Evolutionary conservation across 1,140 invertebrate species (phyloP), one percentile per base, ranked within the genome.

Genomic region (Drosophila chauvacae): DNA sequence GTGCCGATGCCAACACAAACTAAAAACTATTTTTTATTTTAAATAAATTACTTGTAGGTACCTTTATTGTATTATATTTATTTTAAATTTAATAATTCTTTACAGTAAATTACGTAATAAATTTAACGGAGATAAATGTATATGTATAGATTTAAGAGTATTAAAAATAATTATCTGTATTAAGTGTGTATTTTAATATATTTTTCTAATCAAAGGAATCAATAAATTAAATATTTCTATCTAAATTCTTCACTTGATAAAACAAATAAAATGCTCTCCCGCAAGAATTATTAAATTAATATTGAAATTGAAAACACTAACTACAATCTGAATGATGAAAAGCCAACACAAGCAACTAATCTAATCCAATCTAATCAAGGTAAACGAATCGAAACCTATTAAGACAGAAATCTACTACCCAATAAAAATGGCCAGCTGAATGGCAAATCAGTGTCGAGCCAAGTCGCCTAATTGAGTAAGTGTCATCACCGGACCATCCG

Each of bases 381-480:
- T 80, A 74, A 84, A 68, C 81, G 64, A 77, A 77, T 69, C 4
- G 56, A 71, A n/a, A 66, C 39, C 57, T 63, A 70, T 74, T 65
- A 60, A 62, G 60, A n/a, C n/a, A 41, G 28, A 56, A 71, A 64
- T 42, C 53, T 51, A 42, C 30, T 41, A 53, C 42, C 47, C 37
- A 56, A 61, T 62, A 71, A 44, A 58, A 74, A 83, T 57, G 62
- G 73, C 39, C 81, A 66, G 74, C 48, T 78, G 75, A 69, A 80
- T 75, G 75, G 70, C 76, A 80, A 88, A 87, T 87, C 83, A 71
- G 80, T 77, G 83, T 77, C 66, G 64, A 53, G 63, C 51, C 77
- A 80, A 72, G 68, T 82, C 77, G 79, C 78, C 81, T 88, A 88
- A 88, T 88, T 88, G 85, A 90, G 85, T 88, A 81, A 85, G 84